Conservation (phyloP, 1,140 invertebrate species). For the Drosophila bipectinata region DNA sequence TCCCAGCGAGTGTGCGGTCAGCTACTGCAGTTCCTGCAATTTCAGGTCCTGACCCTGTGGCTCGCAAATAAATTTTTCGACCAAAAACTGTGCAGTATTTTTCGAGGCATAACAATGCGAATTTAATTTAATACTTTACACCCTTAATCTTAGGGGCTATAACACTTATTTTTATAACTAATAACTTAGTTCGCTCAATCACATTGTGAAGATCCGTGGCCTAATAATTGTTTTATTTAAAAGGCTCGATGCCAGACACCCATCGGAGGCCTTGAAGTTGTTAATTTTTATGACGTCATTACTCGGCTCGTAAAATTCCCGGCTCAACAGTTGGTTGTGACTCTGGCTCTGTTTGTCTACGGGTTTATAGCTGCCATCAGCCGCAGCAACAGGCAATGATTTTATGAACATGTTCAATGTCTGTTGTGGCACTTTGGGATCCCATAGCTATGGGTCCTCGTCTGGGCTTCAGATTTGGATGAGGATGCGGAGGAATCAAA, state of each 20-base stretch:
- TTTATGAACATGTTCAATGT: conserved; percentile 73
- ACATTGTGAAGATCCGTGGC: conserved; percentile 29
- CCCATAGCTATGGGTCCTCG: conserved; percentile 1
- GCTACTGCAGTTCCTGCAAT: conserved; percentile 20
- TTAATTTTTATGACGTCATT: conserved; percentile 84
- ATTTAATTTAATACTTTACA: conserved; percentile 49
- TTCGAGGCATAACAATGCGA: conserved; percentile 36
- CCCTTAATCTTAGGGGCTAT: background rate
- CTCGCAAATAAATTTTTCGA: conserved; percentile 42
- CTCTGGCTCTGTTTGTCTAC: conserved; percentile 30
- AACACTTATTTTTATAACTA: background rate
- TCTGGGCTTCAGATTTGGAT: background rate
- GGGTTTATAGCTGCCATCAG: conserved; percentile 40
- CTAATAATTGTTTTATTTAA: conserved; percentile 58
- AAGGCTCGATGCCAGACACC: conserved; percentile 30
- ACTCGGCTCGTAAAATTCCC: conserved; percentile 79
- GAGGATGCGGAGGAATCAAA: conserved; percentile 30
- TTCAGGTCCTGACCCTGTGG: conserved; percentile 34
- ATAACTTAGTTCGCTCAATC: background rate
- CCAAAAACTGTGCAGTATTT: conserved; percentile 7
- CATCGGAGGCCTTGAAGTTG: conserved; percentile 59
- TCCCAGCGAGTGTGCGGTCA: conserved; percentile 28
- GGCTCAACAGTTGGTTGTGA: conserved; percentile 73
- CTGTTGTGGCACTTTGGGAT: conserved; percentile 32
- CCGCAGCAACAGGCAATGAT: conserved; percentile 69